Base-by-base conservation (phyloP, 2,888 invertebrate genomes). In the Reticulitermes lucifugus region DNA sequence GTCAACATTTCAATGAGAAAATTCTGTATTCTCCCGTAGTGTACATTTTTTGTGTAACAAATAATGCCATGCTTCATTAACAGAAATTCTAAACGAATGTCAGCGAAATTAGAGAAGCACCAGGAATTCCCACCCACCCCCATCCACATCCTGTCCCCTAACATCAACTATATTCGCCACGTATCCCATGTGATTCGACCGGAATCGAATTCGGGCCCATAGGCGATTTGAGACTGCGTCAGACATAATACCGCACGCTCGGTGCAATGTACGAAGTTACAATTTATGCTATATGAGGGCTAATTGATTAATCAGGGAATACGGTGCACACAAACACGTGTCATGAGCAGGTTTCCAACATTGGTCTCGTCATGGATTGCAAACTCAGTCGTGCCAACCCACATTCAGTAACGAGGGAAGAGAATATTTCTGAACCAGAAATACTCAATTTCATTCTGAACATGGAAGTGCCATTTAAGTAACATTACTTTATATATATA, bases 231-330 rank as follows among this genome's bases (percentile, higher is more conserved):
- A 46, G 9, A 60, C 65, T 65, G 65, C 9, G 65, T 25, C 25
- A n/a, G n/a, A 14, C n/a, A n/a, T 46, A 77, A 46, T 46, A 22
- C 9, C 22, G 3, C n/a, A n/a, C 5, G 77, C 43, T 3, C 4
- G 35, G 14, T 46, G 51, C n/a, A 51, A 51, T 22, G 21, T n/a
- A 77, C 46, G 14, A 46, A n/a, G 77, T n/a, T 46, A 4, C 51
- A 77, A 5, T 73, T 41, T 73, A 73, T 41, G 73, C 35, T 41
- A 18, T 73, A 41, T 73, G 73, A 43, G 41, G 35, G 29, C 46
- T 46, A 77, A 77, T 77, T 77, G 77, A 77, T 77, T 77, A 77
- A 77, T 46, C 77, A n/a, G 46, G 46, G 51, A 77, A 51, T 77
- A 77, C 43, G 12, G 41, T 43, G 41, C 70, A 25, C 73, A 18